Evolutionary conservation across 2,888 invertebrate genomes (phyloP), one percentile per base, ranked within the genome.

Genomic region (Calameuta filiformis): DNA sequence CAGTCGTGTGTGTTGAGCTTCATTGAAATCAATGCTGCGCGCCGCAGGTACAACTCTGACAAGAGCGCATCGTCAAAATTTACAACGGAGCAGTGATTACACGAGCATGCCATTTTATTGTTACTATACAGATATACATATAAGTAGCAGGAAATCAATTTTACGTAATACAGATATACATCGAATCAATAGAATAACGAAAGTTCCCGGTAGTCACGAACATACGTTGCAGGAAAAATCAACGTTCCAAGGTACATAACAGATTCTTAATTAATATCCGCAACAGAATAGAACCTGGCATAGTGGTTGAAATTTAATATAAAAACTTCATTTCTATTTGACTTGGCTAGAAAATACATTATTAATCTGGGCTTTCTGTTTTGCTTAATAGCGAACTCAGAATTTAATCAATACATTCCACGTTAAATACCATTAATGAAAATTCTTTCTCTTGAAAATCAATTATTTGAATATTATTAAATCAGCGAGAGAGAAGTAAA

Each of bases 1-100:
- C 34, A 30, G 35, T 23, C 35, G 34, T 6, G 35, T 34, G 35
- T 37, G 74, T 35, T 31, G 35, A 4, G 74, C 35, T 74, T 73
- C 77, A 35, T 77, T 77, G 73, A 73, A 77, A 77, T 33, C 75
- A 34, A 69, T 37, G 75, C 75, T 40, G 35, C 69, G 12, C 74
- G 71, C 35, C 23, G 6, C 71, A 34, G 9, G 33, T 71, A 71
- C 31, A 71, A 71, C 71, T 71, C 9, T 3, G 31, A 34, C 71
- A 34, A 31, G 71, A 12, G 12, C 12, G 31, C 71, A 71, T 31
- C 71, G 34, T 71, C 71, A 33, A 71, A 30, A 71, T 30, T 23
- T 71, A 71, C 71, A 71, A 33, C 23, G 9, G 71, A 4, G 33
- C 71, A 34, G 71, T 71, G 71, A 71, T 71, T 34, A 71, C 71